These are phyloP conservation scores for Drosophila infuscata DNA, from an alignment of 2,888 invertebrate genomes.

Conservation along the genomic window DNA sequence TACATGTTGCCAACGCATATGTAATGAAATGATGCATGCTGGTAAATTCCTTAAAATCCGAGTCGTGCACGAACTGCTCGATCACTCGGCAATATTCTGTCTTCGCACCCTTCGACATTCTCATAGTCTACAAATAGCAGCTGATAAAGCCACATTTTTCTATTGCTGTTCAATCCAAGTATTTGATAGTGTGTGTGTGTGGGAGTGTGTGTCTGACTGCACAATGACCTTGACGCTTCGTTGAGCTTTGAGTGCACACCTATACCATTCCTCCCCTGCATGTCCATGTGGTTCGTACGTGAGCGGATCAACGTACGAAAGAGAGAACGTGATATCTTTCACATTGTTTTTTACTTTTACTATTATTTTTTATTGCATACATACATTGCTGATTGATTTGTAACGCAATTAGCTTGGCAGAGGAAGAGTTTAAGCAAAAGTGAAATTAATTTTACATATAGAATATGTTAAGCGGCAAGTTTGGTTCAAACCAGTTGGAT, in stretches of 20 bases:
- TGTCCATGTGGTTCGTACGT: conserved; percentile 5
- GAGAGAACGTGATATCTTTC: conserved; percentile 15
- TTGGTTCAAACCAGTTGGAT: conserved; percentile 50
- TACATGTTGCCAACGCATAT: background rate
- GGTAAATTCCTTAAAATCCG: background rate
- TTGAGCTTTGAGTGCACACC: background rate
- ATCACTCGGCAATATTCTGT: background rate
- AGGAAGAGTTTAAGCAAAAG: background rate
- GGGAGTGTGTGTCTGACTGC: background rate
- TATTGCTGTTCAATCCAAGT: background rate
- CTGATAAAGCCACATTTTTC: background rate
- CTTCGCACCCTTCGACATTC: background rate
- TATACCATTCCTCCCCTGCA: background rate
- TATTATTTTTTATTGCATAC: background rate
- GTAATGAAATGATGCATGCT: background rate
- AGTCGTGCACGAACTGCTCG: background rate
- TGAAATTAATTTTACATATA: background rate
- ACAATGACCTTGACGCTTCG: conserved; percentile 1
- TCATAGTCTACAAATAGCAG: background rate
- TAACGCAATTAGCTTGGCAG: background rate
- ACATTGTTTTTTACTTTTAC: background rate
- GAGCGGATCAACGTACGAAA: conserved; percentile 13
- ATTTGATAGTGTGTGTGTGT: background rate
- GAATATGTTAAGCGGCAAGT: conserved; percentile 14
- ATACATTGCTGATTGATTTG: conserved; percentile 1